Percentiles rank a stretch among this genome's conserved stretches.
Evolutionary conservation across 1,140 invertebrate species (phyloP).

Genomic region (Euura saliciscinereae): DNA sequence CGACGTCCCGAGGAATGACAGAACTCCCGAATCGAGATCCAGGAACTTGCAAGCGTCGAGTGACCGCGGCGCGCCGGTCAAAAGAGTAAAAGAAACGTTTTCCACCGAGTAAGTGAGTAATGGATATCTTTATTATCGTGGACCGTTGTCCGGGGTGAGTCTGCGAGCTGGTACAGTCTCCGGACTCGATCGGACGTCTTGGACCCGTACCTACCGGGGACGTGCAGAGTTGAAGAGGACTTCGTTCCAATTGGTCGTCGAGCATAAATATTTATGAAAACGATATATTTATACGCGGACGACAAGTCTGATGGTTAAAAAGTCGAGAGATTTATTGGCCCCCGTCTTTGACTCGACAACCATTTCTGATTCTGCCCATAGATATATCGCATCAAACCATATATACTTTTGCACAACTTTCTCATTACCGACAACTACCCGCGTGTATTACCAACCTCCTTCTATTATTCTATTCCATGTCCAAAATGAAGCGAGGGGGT

Average conservation of each 20-base stretch:
- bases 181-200: neutral
- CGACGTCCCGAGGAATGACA: no score
- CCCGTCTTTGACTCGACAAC: constrained; percentile 37
- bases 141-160: constrained; percentile 1
- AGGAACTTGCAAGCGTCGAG: neutral
- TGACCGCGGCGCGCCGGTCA: neutral
- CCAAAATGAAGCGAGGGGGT: no score
- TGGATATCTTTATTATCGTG: constrained; percentile 19
- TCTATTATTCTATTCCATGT: no score
- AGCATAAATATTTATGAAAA: constrained; percentile 18
- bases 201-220: neutral
- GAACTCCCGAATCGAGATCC: neutral
- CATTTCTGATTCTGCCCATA: constrained; percentile 39
- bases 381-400: no score
- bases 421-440: no score
- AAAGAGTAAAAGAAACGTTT: constrained; percentile 10
- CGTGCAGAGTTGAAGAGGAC: constrained; percentile 7
- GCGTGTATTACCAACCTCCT: no score
- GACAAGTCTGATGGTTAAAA: constrained; percentile 35
- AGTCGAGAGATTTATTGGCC: constrained; percentile 43
- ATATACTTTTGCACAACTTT: no score
- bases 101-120: constrained; percentile 14
- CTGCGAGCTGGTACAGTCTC: neutral
- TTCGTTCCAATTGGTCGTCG: constrained; percentile 15
- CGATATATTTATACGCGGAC: constrained; percentile 19